Evolutionary conservation across 2,797 vertebrate species (phyloP), one percentile per base, ranked within the genome.

Genomic region (Poecilia picta): DNA sequence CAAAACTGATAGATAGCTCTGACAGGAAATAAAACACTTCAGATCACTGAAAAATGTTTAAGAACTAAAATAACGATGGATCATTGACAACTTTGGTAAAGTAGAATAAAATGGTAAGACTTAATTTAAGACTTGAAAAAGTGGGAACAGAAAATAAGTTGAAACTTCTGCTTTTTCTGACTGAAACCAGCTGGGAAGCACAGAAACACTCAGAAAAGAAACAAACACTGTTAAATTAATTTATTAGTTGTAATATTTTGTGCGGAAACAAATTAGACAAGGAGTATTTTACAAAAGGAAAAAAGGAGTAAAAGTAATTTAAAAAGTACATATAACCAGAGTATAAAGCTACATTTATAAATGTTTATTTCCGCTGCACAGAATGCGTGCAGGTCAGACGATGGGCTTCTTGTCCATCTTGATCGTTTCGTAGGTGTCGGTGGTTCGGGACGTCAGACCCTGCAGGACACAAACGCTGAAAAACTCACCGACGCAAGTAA

Each of bases 341-440:
- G 36, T 49, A 73, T 62, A 62, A 85, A 87, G 70, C 51, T 78
- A 23, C 10, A 39, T 62, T 64, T 66, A 59, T 31, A 28, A n/a
- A 31, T 53, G 20, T 55, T n/a, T n/a, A 55, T n/a, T n/a, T 11
- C 10, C 0, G 23, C 51, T 55, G 51, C 51, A n/a, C 49, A n/a
- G 53, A 46, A 39, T 4, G 3, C 2, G 13, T 18, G 3, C n/a
- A 16, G 39, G 33, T 80, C 39, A 77, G 64, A 55, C 78, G 2
- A 80, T 72, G 0, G 75, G 31, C 75, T 86, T 89, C 57, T 94
- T 95, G 1, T 93, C 81, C 15, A 49, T 49, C 11, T 25, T 75
- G 78, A 96, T 92, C 57, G 90, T 94, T 75, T 96, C 94, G 3
- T 96, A 96, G 57, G 86, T 89, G 46, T 95, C 95, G 2, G 12